These are phyloP conservation scores for Vanacampus margaritifer DNA, from an alignment of 2,113 vertebrate genomes.

Conservation along the genomic window DNA sequence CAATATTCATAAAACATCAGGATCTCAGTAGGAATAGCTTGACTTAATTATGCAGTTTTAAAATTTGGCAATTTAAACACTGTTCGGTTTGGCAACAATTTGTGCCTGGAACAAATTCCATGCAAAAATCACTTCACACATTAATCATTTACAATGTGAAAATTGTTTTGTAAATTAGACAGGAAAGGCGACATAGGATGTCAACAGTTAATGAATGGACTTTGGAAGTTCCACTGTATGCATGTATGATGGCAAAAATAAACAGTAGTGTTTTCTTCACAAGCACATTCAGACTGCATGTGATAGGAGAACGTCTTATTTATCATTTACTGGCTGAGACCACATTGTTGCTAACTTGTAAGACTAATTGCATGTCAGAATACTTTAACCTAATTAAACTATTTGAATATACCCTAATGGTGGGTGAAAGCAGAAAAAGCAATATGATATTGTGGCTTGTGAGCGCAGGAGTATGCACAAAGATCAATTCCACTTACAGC, in stretches of 20 bases:
- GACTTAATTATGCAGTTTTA: too few relatives aligned
- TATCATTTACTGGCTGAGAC: background rate
- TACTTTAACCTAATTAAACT: slow-evolving; percentile 8
- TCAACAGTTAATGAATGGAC: background rate
- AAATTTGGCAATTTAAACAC: too few relatives aligned
- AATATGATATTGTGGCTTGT: background rate
- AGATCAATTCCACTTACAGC: slow-evolving; percentile 16
- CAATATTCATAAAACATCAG: too few relatives aligned
- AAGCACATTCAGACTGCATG: slow-evolving; percentile 29
- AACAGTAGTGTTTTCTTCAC: background rate
- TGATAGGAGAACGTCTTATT: slow-evolving; percentile 1
- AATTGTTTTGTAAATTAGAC: too few relatives aligned
- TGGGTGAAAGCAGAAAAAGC: slow-evolving; percentile 8
- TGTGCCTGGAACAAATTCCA: too few relatives aligned
- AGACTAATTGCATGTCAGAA: slow-evolving; percentile 13
- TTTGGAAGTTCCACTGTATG: background rate
- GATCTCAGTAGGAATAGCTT: too few relatives aligned
- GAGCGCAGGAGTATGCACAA: slow-evolving; percentile 10
- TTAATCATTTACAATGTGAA: too few relatives aligned
- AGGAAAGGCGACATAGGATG: background rate
- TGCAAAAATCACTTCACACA: too few relatives aligned
- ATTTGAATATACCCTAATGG: slow-evolving; percentile 1
- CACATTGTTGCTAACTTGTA: slow-evolving; percentile 15
- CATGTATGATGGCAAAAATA: background rate
- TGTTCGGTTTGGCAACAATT: too few relatives aligned